Base-by-base conservation (phyloP, 2,113 vertebrate species). In the Arvicanthis niloticus region DNA sequence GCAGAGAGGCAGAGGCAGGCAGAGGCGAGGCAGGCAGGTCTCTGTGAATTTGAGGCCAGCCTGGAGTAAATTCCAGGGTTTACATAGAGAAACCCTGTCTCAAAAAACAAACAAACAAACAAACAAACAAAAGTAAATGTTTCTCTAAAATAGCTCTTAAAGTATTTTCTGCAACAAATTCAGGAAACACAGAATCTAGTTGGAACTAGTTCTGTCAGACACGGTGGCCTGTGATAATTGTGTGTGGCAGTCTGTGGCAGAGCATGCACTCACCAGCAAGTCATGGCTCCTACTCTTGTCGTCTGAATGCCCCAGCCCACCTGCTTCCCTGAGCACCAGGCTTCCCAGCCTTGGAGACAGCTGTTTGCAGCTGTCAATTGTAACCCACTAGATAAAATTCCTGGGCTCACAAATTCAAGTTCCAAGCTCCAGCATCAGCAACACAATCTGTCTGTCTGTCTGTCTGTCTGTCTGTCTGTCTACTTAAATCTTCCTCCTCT, bases 141-240 rank as follows among this genome's bases (percentile, higher is more conserved):
- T 89, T 31, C 75, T 89, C 78, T 91, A 60, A 62, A 68, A 91
- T 56, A 80, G 45, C 31, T 68, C 90, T 48, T 90, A 45, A 75
- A 40, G 65, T 40, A 51, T 75, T 95, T 60, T 82, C 45, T 42
- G 45, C 51, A n/a, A 8, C 48, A 13, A 53, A 96, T 70, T 3
- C 13, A 93, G 37, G 1, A 86, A 82, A 65, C 67, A 24, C 5
- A 84, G 68, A 45, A 60, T 85, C 37, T 85, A 92, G 26, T 31
- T 77, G 90, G 88, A 78, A 62, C 76, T 26, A 3, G 13, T 56
- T 78, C 88, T 78, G 51, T 89, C 77, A 34, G 53, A 53, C 22
- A 85, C n/a, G 87, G n/a, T 91, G 65, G 62, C 86, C 68, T 91
- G 89, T 73, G 76, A 60, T 88, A 91, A 77, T 42, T 21, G 8